Base-by-base conservation (phyloP, 2,888 invertebrate genomes). In the Agonopterix heracliana region DNA sequence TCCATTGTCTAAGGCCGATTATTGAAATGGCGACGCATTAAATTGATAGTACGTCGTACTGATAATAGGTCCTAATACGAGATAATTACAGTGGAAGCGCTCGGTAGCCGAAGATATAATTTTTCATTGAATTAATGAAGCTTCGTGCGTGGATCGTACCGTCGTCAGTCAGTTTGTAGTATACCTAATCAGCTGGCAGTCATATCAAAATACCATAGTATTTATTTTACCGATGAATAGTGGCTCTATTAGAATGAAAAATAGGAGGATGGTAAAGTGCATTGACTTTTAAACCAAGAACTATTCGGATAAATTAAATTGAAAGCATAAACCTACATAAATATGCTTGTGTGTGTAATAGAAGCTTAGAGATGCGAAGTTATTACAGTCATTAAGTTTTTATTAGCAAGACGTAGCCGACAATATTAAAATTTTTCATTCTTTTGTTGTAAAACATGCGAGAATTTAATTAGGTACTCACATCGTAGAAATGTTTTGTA, bases 1-100 rank as follows among this genome's bases (percentile, higher is more conserved):
- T 82, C 64, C n/a, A 78, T 81, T 82, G 80, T 79, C 77, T 80
- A 71, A 69, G 67, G 60, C 51, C 71, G 74, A 78, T 84, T 83
- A 84, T 75, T 69, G 68, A 68, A 79, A 83, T 74, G 70, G 69
- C 66, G 64, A 62, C 66, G 70, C 68, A 84, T 84, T 82, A 81
- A 73, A 76, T 66, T 78, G 76, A 85, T 84, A 68, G 77, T 63
- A 57, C 66, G 61, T 72, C 73, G 64, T 80, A 72, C 65, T 68
- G 67, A 72, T 83, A 83, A 84, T 83, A 75, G 73, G 66, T 60
- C 64, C 61, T 82, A 83, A 84, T 83, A 75, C 63, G 62, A 64
- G 62, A 70, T 85, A 85, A 85, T 86, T 81, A 79, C 68, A 79
- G 71, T 65, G 68, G 68, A 71, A 74, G 65, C 60, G 59, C 63